phyloP scores from a whole-genome alignment of 1,140 invertebrate species.

The Diabrotica undecimpunctata region DNA sequence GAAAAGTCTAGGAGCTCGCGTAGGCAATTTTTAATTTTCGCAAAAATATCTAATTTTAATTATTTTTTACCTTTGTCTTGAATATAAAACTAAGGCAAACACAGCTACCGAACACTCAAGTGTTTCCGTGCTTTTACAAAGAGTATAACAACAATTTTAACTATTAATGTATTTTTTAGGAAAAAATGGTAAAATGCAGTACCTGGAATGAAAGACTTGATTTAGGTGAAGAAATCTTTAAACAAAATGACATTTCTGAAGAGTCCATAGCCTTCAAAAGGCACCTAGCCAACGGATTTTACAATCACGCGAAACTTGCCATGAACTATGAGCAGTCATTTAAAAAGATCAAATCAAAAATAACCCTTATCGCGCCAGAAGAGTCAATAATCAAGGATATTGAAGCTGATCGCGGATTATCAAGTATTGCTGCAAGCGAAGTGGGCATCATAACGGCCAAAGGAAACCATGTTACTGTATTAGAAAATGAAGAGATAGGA shows the following conservation, averaged over 20 bases:
- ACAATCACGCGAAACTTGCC: conserved; percentile 56
- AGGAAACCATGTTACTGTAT: conserved; percentile 68
- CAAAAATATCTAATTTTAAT: too few relatives aligned
- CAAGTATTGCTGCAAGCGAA: conserved; percentile 50
- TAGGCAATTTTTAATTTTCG: too few relatives aligned
- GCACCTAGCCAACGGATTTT: conserved; percentile 50
- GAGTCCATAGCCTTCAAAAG: conserved; percentile 53
- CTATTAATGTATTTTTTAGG: conserved; percentile 5
- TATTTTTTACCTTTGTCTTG: too few relatives aligned
- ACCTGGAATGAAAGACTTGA: conserved; percentile 21
- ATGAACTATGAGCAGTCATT: conserved; percentile 50
- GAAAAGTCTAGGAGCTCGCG: too few relatives aligned
- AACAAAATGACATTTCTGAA: conserved; percentile 39
- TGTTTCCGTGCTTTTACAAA: too few relatives aligned
- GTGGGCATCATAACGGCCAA: conserved; percentile 57
- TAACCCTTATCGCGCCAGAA: conserved; percentile 62
- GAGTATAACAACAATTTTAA: too few relatives aligned
- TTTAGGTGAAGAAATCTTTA: conserved; percentile 40
- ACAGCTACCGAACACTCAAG: too few relatives aligned
- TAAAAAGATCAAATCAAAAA: conserved; percentile 54
- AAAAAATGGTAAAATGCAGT: conserved; percentile 16
- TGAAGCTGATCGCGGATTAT: conserved; percentile 63
- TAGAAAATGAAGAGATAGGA: conserved; percentile 61
- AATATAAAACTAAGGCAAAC: too few relatives aligned
- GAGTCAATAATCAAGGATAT: conserved; percentile 49